Conservation (phyloP, 2,113 vertebrate genomes). For the Amazona guildingii region DNA sequence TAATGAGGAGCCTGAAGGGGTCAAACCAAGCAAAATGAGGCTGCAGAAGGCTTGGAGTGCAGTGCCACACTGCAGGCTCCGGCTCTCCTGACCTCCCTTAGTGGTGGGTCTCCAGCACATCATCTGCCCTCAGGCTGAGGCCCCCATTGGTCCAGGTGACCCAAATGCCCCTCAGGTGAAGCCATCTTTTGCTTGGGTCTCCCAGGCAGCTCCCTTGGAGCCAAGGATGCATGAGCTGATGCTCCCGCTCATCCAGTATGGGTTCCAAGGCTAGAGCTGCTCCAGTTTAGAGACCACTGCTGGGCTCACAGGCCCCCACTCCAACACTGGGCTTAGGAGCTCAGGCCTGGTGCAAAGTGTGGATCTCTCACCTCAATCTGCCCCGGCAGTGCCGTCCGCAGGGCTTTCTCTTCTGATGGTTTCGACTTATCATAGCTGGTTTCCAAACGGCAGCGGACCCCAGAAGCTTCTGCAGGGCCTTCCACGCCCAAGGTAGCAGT, state of each 20-base stretch:
- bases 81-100: not conserved
- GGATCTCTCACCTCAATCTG: not conserved
- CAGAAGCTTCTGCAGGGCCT: not conserved
- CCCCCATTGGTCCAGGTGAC: not conserved
- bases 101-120: not conserved
- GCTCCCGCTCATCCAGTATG: not conserved
- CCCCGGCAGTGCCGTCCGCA: not conserved
- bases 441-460: not conserved
- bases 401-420: not conserved
- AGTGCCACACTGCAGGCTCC: not conserved
- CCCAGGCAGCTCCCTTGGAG: not conserved
- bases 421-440: not conserved
- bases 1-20: slow-evolving; percentile 60
- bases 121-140: not conserved
- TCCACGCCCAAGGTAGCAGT: not conserved
- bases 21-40: slow-evolving; percentile 3
- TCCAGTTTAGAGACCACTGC: not conserved
- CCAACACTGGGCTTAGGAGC: not conserved
- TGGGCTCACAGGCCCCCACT: not conserved
- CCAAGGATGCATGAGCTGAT: not conserved
- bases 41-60: not conserved
- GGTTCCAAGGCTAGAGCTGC: not conserved
- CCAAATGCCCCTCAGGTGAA: not conserved
- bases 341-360: not conserved
- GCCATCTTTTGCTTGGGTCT: not conserved